phyloP scores from a whole-genome alignment of 2,888 invertebrate species.

The Acanthosepion pharaonis region DNA sequence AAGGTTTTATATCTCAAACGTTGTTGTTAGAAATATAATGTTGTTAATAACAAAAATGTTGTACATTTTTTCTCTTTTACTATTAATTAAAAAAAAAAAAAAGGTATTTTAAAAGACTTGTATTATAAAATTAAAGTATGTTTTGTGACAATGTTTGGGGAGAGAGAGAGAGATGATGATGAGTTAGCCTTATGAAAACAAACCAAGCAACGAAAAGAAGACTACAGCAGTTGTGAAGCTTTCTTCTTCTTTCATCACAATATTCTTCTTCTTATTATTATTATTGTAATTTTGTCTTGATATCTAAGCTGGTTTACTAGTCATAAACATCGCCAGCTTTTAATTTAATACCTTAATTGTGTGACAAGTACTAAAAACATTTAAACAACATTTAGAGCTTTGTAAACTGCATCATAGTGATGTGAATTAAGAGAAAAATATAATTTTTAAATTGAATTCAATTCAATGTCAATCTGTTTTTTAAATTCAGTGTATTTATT shows the following conservation, averaged over 20 bases:
- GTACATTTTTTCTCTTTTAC: neutral
- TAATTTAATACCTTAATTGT: neutral
- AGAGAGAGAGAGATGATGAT: too few relatives aligned
- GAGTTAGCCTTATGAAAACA: neutral
- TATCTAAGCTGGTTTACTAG: neutral
- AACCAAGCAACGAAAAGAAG: neutral
- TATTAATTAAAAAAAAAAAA: neutral
- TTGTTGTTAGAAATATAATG: neutral
- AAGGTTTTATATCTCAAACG: too few relatives aligned
- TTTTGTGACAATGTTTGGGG: neutral
- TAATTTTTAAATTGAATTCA: neutral
- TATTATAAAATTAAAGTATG: neutral
- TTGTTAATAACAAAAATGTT: neutral
- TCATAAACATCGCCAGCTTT: neutral
- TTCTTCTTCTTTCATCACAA: neutral
- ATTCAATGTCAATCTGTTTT: neutral
- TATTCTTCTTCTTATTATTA: neutral
- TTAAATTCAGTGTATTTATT: neutral
- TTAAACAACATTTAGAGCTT: neutral
- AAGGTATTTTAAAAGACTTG: neutral
- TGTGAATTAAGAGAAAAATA: neutral
- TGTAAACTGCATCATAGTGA: neutral
- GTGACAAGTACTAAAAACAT: neutral
- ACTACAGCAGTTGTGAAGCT: neutral
- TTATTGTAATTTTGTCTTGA: neutral